Percentiles rank a stretch among this genome's conserved stretches.
Conservation (phyloP, 2,113 vertebrate genomes). For the Syngnathoides biaculeatus region DNA sequence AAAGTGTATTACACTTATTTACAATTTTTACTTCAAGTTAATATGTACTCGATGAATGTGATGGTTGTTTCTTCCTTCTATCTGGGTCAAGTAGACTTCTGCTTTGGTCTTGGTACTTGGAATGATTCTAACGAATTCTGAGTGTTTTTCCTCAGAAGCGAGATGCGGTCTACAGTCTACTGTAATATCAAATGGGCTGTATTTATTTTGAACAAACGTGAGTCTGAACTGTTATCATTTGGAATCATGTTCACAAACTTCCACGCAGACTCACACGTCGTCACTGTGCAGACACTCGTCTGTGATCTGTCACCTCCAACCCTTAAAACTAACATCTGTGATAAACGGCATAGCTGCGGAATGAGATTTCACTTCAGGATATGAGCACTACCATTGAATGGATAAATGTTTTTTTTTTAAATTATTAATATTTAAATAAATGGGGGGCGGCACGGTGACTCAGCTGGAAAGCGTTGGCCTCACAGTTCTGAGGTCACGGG, state of each 20-base stretch:
- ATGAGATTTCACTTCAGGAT: background rate
- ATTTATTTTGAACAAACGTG: slow-evolving; percentile 19
- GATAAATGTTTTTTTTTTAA: background rate
- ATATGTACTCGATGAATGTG: background rate
- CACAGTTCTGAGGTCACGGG: too few relatives aligned
- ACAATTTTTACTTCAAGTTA: too few relatives aligned
- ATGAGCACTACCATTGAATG: background rate
- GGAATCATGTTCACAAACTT: slow-evolving; percentile 29
- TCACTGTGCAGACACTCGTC: slow-evolving; percentile 1
- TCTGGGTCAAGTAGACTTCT: background rate
- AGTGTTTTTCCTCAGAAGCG: slow-evolving; percentile 10
- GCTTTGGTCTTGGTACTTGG: background rate
- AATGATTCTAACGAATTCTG: slow-evolving; percentile 26
- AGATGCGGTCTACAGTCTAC: slow-evolving; percentile 14
- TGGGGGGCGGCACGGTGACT: too few relatives aligned
- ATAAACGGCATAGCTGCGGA: slow-evolving; percentile 14
- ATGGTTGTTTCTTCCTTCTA: background rate
- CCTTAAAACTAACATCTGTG: slow-evolving; percentile 35
- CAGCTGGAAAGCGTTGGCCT: too few relatives aligned
- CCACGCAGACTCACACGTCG: background rate
- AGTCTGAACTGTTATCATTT: slow-evolving; percentile 30
- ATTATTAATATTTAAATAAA: too few relatives aligned
- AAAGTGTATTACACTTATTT: too few relatives aligned
- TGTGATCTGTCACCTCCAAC: slow-evolving; percentile 11
- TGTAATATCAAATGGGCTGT: slow-evolving; percentile 18